phyloP scores from a whole-genome alignment of 1,140 invertebrate genomes.

The Acromyrmex heyeri region DNA sequence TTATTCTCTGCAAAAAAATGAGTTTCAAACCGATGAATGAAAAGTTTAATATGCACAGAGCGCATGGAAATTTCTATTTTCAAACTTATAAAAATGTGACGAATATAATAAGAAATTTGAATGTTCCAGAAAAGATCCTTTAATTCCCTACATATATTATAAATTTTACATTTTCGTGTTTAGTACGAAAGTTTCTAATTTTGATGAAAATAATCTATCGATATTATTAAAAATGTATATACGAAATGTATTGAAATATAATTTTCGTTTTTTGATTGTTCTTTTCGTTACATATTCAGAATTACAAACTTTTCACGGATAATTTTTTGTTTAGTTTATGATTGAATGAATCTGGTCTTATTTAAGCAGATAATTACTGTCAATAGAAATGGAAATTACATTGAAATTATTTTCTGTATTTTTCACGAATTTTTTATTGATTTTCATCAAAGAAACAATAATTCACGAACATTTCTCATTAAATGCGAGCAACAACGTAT shows the following conservation, averaged over 20 bases:
- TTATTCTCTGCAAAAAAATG: constrained; percentile 5
- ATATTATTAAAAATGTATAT: no score
- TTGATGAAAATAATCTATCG: neutral
- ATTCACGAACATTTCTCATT: neutral
- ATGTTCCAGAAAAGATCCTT: neutral
- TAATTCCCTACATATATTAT: no score
- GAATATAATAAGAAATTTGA: neutral
- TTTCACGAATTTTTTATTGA: neutral
- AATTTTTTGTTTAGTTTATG: neutral
- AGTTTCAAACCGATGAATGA: neutral
- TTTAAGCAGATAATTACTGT: neutral
- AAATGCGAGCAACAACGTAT: neutral
- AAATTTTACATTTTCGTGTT: neutral
- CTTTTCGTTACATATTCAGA: neutral
- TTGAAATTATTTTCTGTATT: neutral
- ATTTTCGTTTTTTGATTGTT: neutral
- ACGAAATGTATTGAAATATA: no score
- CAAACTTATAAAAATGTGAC: neutral
- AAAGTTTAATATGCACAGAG: neutral
- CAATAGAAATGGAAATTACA: neutral
- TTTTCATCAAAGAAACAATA: neutral
- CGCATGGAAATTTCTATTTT: neutral
- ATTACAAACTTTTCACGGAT: neutral
- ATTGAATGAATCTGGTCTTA: neutral
- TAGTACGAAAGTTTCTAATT: neutral